Base-by-base conservation (phyloP, 2,113 vertebrate species). In the Silurus meridionalis region DNA sequence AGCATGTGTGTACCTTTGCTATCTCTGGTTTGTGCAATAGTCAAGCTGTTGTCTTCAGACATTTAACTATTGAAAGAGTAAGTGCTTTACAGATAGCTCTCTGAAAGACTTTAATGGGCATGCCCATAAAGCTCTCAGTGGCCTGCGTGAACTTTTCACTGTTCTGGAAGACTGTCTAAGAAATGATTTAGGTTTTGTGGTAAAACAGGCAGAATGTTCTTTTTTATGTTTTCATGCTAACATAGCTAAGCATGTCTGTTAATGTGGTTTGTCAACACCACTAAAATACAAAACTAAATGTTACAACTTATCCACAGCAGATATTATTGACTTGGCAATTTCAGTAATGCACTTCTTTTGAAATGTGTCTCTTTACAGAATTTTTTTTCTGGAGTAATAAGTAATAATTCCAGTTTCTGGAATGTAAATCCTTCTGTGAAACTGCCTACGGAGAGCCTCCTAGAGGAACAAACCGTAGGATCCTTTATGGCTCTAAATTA, bases 81-180 rank as follows among this genome's bases (percentile, higher is more conserved):
- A 15, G 6, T 9, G 13, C 14, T 82, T 82, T 66, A 77, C 71
- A n/a, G 50, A 52, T 64, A 52, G 48, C 52, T 17, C 11, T 61
- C 53, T 52, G 57, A 64, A 86, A 48, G 37, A 19, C 55, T 74
- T 21, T 60, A 61, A 53, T 7, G 21, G 6, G 57, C 67, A 25
- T 13, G 46, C 48, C 78, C 48, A 37, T 78, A 61, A 75, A 75
- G 28, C 46, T 19, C 83, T 75, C n/a, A 84, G 57, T 75, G 55
- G 23, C 57, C 83, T 60, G 53, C 13, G 19, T 66, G 61, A 67
- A 50, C 58, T 46, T 53, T 67, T 37, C 60, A 57, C 14, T 6
- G 55, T 53, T 77, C 14, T 77, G 48, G 15, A 71, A 84, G 21
- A 50, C 17, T 28, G 48, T 63, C 72, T 52, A 11, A 83, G 64